A percentile compares a stretch with the other conserved stretches of the same genome.
phyloP scores from a whole-genome alignment of 2,113 vertebrate species.

The Peromyscus leucopus region DNA sequence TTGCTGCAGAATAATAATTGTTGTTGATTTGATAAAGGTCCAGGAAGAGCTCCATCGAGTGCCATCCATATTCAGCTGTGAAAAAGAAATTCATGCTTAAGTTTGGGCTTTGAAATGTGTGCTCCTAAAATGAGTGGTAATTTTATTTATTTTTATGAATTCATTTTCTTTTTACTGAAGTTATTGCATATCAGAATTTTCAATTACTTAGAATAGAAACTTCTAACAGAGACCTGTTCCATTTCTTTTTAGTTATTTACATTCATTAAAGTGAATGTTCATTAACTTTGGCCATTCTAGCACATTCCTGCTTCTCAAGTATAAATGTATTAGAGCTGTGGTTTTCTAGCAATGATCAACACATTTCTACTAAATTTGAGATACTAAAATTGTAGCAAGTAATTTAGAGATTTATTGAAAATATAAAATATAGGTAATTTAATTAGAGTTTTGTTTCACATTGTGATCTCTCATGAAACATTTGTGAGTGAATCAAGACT shows the following conservation, averaged over 20 bases:
- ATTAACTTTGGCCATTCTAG: not conserved
- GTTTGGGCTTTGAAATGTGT: not conserved
- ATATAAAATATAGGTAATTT: not conserved
- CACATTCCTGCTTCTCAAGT: fast-evolving
- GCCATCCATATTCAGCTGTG: not conserved
- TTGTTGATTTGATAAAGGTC: constrained; percentile 57
- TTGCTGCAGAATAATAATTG: constrained; percentile 75
- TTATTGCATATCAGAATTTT: not conserved
- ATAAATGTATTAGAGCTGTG: not conserved
- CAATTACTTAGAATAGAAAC: not conserved
- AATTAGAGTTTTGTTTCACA: constrained; percentile 38
- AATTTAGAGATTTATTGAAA: not conserved
- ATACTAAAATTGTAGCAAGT: not conserved
- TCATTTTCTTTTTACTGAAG: not conserved
- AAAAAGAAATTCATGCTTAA: not conserved
- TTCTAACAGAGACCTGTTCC: not conserved
- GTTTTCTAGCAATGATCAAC: not conserved
- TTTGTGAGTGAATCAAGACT: constrained; percentile 56
- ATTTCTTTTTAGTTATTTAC: not conserved
- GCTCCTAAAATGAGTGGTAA: not conserved
- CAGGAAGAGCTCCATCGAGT: not conserved
- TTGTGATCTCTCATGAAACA: constrained; percentile 70
- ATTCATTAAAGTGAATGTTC: not conserved
- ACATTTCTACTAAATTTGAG: not conserved
- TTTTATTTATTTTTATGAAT: not conserved